These are phyloP conservation scores for Synergus gifuensis DNA, from an alignment of 2,888 invertebrate genomes.

Conservation along the genomic window DNA sequence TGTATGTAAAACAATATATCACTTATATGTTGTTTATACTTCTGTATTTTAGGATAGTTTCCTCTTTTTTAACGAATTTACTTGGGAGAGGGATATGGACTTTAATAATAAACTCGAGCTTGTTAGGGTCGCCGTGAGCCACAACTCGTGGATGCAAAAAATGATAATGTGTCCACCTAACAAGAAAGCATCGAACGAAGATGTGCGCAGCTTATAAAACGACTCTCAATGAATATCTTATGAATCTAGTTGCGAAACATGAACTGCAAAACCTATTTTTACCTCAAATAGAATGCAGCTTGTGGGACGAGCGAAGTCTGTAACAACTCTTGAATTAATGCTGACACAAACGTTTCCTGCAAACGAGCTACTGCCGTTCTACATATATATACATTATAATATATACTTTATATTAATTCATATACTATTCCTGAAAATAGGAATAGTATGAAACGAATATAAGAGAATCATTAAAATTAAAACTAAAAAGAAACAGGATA, in stretches of 20 bases:
- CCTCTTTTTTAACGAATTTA: not conserved
- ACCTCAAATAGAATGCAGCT: not conserved
- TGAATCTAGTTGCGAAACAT: conserved; percentile 26
- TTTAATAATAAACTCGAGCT: not conserved
- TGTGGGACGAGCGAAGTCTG: not conserved
- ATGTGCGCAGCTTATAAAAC: not conserved
- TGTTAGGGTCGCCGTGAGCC: not conserved
- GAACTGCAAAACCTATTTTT: conserved; percentile 1
- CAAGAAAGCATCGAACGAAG: not conserved
- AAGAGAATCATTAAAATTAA: too few relatives aligned
- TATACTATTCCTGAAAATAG: too few relatives aligned
- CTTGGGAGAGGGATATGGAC: not conserved
- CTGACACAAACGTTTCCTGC: conserved; percentile 2
- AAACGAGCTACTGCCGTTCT: not conserved
- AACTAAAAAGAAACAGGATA: not conserved
- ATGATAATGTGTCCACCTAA: not conserved
- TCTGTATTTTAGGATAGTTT: not conserved
- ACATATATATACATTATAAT: too few relatives aligned
- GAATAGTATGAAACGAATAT: too few relatives aligned
- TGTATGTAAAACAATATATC: too few relatives aligned
- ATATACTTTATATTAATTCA: too few relatives aligned
- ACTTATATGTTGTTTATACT: not conserved
- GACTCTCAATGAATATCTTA: conserved; percentile 30
- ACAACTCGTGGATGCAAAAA: not conserved
- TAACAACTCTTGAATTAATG: conserved; percentile 6